A percentile compares a stretch with the other conserved stretches of the same genome.
Conservation (phyloP, 2,797 vertebrate genomes). For the Sylvia borin region DNA sequence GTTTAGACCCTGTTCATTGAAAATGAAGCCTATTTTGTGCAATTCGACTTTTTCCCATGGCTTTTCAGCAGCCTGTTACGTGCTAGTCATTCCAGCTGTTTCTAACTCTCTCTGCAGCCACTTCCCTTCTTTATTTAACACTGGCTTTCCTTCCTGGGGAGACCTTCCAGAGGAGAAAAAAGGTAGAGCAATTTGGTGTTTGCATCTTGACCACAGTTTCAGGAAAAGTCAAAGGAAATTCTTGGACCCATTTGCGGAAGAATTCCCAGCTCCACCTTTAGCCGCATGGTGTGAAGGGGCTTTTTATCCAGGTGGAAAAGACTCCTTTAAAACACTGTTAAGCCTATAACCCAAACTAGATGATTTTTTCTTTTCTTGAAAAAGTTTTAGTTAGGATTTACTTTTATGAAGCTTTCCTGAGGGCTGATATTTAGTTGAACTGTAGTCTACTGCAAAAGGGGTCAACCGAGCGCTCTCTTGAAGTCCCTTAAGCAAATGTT, state of each 20-base stretch:
- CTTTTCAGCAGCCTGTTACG: not conserved
- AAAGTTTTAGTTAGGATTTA: not conserved
- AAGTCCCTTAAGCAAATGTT: conserved; percentile 27
- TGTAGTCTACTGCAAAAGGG: not conserved
- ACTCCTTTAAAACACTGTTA: not conserved
- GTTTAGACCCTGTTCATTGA: not conserved
- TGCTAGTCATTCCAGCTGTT: not conserved
- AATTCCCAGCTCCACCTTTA: not conserved
- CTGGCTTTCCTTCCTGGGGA: not conserved
- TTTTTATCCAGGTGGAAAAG: not conserved
- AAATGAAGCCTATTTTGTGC: not conserved
- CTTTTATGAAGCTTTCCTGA: not conserved
- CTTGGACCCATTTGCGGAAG: not conserved
- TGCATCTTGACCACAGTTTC: not conserved
- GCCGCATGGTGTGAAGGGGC: not conserved
- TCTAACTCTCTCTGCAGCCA: not conserved
- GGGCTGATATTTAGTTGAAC: conserved; percentile 10
- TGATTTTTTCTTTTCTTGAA: not conserved
- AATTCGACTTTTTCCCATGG: not conserved
- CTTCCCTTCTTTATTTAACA: not conserved
- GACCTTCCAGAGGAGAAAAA: not conserved
- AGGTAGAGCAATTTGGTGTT: rapidly evolving
- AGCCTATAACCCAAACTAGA: not conserved
- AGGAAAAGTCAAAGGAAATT: not conserved
- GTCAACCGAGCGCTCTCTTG: not conserved